A percentile compares a stretch with the other conserved stretches of the same genome.
phyloP scores from a whole-genome alignment of 2,797 vertebrate species.

The Avahi laniger region DNA sequence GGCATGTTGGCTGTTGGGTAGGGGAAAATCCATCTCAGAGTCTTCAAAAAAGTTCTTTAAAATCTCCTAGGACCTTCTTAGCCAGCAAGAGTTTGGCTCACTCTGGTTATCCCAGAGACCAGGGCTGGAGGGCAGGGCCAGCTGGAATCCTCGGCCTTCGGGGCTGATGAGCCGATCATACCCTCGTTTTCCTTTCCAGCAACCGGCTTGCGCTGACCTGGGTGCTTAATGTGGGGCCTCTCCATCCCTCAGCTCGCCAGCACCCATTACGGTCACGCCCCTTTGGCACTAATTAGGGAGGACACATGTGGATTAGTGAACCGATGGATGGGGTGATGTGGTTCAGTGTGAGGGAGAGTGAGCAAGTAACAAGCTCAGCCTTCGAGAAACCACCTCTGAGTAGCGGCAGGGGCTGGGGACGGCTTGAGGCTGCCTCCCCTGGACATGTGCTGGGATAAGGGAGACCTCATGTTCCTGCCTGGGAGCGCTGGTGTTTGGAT shows the following conservation, averaged over 20 bases:
- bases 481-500: neutral
- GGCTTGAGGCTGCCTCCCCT: neutral
- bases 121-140: neutral
- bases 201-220: constrained; percentile 64
- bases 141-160: neutral
- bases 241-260: accelerated
- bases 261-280: neutral
- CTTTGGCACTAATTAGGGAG: neutral
- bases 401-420: no score
- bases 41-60: neutral
- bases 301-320: neutral
- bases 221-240: neutral
- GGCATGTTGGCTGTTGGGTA: accelerated
- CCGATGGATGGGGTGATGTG: neutral
- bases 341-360: neutral
- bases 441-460: no score
- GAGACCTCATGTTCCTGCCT: neutral
- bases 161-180: neutral
- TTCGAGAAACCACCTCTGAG: neutral
- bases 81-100: neutral
- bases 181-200: accelerated
- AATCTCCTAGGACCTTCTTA: neutral
- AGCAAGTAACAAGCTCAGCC: neutral
- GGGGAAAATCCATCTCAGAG: neutral
- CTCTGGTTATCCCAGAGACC: neutral